These are phyloP conservation scores for Cyphomyrus discorhynchus DNA, from an alignment of 2,113 vertebrate species.

Conservation along the genomic window DNA sequence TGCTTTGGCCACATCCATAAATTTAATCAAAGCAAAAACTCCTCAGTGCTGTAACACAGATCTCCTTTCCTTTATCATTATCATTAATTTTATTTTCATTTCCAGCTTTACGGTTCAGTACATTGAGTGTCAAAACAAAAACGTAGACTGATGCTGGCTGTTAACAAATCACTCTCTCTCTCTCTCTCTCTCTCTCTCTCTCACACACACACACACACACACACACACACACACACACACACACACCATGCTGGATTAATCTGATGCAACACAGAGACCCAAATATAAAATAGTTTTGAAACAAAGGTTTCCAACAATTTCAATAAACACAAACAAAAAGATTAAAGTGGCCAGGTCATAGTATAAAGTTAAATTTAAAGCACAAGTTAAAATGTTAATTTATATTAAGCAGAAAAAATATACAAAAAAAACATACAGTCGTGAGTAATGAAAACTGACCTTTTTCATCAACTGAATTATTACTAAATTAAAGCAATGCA, in stretches of 20 bases:
- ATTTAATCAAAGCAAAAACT: constrained; percentile 76
- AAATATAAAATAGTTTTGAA: constrained; percentile 58
- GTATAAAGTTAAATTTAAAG: constrained; percentile 72
- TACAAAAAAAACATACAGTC: constrained; percentile 66
- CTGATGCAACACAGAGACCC: constrained; percentile 40
- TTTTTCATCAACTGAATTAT: constrained; percentile 69
- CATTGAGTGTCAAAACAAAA: constrained; percentile 60
- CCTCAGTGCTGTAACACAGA: constrained; percentile 68
- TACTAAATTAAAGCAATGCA: constrained; percentile 64
- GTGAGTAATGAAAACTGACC: constrained; percentile 68
- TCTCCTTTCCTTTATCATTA: constrained; percentile 43
- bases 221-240: constrained; percentile 26
- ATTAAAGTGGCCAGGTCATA: constrained; percentile 67
- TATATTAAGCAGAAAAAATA: constrained; percentile 74
- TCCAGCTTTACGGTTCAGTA: constrained; percentile 60
- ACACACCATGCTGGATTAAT: constrained; percentile 38
- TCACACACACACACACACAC: constrained; percentile 25
- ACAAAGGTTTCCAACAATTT: constrained; percentile 48
- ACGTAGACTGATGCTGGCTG: constrained; percentile 57
- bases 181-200: neutral
- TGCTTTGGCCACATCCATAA: constrained; percentile 92
- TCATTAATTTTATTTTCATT: constrained; percentile 29
- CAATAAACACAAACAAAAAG: constrained; percentile 53
- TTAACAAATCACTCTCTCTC: constrained; percentile 29
- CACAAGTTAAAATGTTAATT: constrained; percentile 78